phyloP scores from a whole-genome alignment of 2,113 vertebrate species.

The Bagarius yarrelli region DNA sequence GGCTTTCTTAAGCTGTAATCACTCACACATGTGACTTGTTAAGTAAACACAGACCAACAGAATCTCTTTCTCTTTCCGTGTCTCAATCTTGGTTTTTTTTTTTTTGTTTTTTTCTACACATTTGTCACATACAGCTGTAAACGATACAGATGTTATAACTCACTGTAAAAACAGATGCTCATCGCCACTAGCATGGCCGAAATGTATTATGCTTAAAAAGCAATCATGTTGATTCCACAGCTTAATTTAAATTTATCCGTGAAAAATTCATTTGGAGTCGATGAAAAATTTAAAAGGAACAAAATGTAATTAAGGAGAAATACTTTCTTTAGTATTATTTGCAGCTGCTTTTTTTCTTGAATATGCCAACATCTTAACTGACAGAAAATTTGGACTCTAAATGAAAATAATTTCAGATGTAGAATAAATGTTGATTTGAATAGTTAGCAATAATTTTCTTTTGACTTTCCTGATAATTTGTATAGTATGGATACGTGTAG shows the following conservation, averaged over 20 bases:
- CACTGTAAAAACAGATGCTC: not conserved
- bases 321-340: too few species aligned
- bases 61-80: slow-evolving; percentile 27
- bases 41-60: slow-evolving; percentile 39
- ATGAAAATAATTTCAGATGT: too few species aligned
- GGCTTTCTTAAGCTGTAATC: slow-evolving; percentile 54
- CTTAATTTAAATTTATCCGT: not conserved
- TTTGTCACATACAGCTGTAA: slow-evolving; percentile 4
- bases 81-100: slow-evolving; percentile 37
- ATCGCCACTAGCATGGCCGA: not conserved
- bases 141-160: not conserved
- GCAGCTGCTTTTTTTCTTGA: too few species aligned
- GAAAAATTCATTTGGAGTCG: not conserved
- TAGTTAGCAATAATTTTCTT: too few species aligned
- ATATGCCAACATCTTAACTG: too few species aligned
- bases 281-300: not conserved
- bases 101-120: not conserved
- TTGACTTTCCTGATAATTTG: too few species aligned
- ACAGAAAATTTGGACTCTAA: too few species aligned
- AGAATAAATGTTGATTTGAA: too few species aligned
- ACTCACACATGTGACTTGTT: slow-evolving; percentile 60
- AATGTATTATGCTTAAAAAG: not conserved
- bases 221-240: not conserved
- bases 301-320: not conserved
- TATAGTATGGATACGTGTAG: too few species aligned